Evolutionary conservation across 2,113 vertebrate genomes (phyloP), one percentile per base, ranked within the genome.

Genomic region (Seriola dumerili): DNA sequence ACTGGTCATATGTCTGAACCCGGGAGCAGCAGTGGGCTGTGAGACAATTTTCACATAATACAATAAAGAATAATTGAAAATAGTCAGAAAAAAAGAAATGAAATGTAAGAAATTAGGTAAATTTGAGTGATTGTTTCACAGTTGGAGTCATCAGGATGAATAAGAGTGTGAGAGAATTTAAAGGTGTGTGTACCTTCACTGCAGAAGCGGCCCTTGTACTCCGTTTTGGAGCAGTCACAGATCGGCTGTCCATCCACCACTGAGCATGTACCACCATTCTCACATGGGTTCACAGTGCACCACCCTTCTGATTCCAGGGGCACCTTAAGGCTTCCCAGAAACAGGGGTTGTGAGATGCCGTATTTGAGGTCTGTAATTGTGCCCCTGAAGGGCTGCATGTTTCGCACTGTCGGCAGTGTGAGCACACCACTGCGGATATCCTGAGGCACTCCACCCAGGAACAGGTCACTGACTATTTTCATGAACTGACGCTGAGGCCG

Each of bases 391-490:
- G 96, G 93, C 38, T 96, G 95, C 90, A 96, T 92, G 83, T 94
- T 93, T 90, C 97, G 96, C 80, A 96, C 97, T 7, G 95, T 95
- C 38, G 97, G 96, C 5, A 97, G 95, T 55, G 99, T 99, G 88
- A 99, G 94, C 5, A 96, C 96, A 5, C 96, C 95, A 12, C 92
- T 91, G 59, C 96, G 97, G 44, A 99, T 97, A 89, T 99, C 98
- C 81, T 93, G 83, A 0, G 99, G 99, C 44, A 99, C 96, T 29
- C 98, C 99, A 0, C 98, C 99, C 58, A 99, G 87, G 83, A 99
- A 99, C 54, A 99, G 96, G 92, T 99, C 97, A 59, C 99, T 99
- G 90, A 98, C 97, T 2, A 99, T 97, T 86, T 97, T 98, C 98
- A 99, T 99, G 83, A 97, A 95, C 80, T 97, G 96, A 63, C 97